Base-by-base conservation (phyloP, 2,113 vertebrate species). In the Bombycilla garrulus region DNA sequence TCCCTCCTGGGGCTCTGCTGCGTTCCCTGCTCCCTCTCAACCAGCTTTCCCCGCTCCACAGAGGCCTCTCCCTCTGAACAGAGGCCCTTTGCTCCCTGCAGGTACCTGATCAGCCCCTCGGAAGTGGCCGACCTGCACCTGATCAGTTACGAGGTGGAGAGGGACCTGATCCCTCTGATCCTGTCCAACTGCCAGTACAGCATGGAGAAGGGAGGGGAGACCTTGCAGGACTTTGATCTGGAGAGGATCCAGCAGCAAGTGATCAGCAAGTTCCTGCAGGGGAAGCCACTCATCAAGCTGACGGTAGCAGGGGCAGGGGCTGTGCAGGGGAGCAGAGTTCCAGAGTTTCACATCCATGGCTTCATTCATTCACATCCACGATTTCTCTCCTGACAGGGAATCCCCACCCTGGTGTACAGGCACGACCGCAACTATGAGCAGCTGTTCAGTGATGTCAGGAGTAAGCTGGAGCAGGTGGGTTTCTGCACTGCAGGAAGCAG, bases 181-280 rank as follows among this genome's bases (percentile, higher is more conserved):
- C 96, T 99, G 53, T 98, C 99, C 93, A 99, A 99, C 97, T 99
- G 98, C 92, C 99, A 99, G 97, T 99, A 99, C 97, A 98, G 96
- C 57, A 98, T 99, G 80, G 98, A 99, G 96, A 98, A 96, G 28
- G 99, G 99, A 48, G 97, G 97, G 82, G 98, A 99, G 94, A 98
- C 98, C 0, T 26, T 98, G 82, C 98, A 98, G 47, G 98, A 99
- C 60, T 98, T 99, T 1, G 98, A 99, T 94, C 97, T 99, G 90
- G 96, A 98, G 77, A 98, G 98, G 95, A 99, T 99, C 94, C 98
- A 99, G 98, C 98, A 98, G 91, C 99, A 99, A 97, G 48, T 99
- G 26, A 70, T 98, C 70, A 97, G 98, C 81, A 99, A 98, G 88
- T 98, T 99, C 95, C 97, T 99, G 24, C 98, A 98, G 97, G 99